A percentile compares a stretch with the other conserved stretches of the same genome.
Evolutionary conservation across 2,797 vertebrate species (phyloP).

Genomic region (Scolopax rusticola): DNA sequence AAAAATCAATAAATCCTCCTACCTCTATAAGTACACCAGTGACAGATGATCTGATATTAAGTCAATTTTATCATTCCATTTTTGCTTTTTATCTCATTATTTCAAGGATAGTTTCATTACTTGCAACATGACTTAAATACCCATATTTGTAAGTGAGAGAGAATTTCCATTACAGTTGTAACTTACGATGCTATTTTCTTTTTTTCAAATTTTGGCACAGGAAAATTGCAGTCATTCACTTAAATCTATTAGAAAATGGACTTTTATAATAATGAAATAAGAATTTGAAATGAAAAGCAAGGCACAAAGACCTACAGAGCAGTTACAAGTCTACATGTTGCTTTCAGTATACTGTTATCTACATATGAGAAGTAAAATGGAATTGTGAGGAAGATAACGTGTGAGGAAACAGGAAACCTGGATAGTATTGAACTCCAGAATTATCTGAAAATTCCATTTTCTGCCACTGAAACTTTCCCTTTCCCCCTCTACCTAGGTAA

Average conservation of each 20-base stretch:
- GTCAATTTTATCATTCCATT: background rate
- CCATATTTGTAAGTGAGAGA: background rate
- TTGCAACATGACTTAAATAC: background rate
- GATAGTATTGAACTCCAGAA: background rate
- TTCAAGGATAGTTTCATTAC: slow-evolving; percentile 18
- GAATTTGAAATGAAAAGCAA: background rate
- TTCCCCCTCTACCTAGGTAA: background rate
- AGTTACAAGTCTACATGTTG: background rate
- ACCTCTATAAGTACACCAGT: background rate
- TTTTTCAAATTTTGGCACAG: background rate
- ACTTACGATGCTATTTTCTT: background rate
- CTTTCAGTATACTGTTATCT: background rate
- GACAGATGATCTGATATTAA: background rate
- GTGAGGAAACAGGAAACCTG: background rate
- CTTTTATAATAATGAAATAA: background rate
- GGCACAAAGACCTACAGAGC: background rate
- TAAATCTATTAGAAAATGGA: background rate
- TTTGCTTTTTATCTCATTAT: slow-evolving; percentile 3
- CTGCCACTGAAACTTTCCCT: background rate
- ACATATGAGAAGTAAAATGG: background rate
- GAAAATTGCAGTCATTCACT: slow-evolving; percentile 1
- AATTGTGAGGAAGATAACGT: background rate
- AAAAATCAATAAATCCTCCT: background rate
- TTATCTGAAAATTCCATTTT: background rate
- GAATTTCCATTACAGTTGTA: background rate